These are phyloP conservation scores for Alviniconcha strummeri DNA, from an alignment of 2,888 invertebrate species.

Conservation along the genomic window DNA sequence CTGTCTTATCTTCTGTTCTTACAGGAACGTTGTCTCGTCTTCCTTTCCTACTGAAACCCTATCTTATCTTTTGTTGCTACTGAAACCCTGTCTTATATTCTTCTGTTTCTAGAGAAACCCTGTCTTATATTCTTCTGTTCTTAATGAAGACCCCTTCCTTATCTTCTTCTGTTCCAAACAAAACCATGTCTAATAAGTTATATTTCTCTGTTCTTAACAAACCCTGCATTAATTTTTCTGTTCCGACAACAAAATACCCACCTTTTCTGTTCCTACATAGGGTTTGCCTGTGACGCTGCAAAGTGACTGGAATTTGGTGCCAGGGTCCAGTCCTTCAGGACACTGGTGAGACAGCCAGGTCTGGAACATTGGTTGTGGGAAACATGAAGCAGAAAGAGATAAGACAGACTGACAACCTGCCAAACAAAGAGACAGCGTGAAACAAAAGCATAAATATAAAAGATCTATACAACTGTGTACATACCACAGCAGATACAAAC, in stretches of 20 bases:
- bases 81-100: too few species aligned
- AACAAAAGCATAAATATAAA: not conserved
- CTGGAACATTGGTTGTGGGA: constrained; percentile 35
- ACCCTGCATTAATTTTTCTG: constrained; percentile 1
- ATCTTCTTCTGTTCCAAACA: too few species aligned
- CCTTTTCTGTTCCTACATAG: constrained; percentile 52
- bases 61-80: not conserved
- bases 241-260: constrained; percentile 8
- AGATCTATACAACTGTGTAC: too few species aligned
- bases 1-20: too few species aligned
- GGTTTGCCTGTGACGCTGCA: constrained; percentile 47
- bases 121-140: not conserved
- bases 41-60: too few species aligned
- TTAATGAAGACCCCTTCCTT: not conserved
- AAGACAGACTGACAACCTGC: not conserved
- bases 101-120: not conserved
- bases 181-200: too few species aligned
- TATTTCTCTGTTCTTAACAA: not conserved
- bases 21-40: too few species aligned
- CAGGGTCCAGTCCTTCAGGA: constrained; percentile 50
- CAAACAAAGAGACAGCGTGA: not conserved
- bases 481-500: not conserved
- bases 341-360: constrained; percentile 58
- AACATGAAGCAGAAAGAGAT: not conserved
- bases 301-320: constrained; percentile 48